Percentiles rank a stretch among this genome's conserved stretches.
These are phyloP conservation scores for Sebastiscus albofasciatus DNA, from an alignment of 2,797 vertebrate genomes.

Conservation along the genomic window DNA sequence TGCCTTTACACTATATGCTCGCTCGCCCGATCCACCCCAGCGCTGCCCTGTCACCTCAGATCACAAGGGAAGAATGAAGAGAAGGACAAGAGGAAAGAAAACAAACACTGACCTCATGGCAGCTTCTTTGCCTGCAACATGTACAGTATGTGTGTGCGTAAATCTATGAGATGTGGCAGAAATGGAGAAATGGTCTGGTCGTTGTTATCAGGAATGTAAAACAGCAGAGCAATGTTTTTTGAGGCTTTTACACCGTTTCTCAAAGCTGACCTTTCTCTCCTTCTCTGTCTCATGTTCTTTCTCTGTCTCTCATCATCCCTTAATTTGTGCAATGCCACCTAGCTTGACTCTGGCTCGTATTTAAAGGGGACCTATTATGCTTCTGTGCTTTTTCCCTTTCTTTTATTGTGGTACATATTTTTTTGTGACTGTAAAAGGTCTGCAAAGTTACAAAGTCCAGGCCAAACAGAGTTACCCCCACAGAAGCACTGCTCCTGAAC, in stretches of 20 bases:
- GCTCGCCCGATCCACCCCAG: conserved; percentile 41
- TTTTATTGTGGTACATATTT: no score
- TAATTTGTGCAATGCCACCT: background rate
- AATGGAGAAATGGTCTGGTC: background rate
- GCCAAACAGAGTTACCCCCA: no score
- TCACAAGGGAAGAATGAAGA: conserved; percentile 52
- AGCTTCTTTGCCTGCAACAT: conserved; percentile 43
- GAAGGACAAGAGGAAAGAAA: conserved; percentile 36
- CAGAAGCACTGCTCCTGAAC: no score
- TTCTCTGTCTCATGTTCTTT: background rate
- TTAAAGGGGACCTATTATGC: background rate
- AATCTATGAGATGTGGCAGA: conserved; percentile 23
- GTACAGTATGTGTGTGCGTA: background rate
- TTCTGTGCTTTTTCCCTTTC: no score
- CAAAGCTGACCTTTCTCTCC: background rate
- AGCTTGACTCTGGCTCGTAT: background rate
- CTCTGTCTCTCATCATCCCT: background rate
- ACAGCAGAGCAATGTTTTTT: background rate
- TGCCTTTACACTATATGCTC: conserved; percentile 44
- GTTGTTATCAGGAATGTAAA: background rate
- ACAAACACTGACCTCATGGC: conserved; percentile 73
- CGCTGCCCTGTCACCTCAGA: conserved; percentile 74
- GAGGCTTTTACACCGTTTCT: background rate
- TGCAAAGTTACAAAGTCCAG: no score
- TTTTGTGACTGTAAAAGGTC: no score